A percentile compares a stretch with the other conserved stretches of the same genome.
phyloP scores from a whole-genome alignment of 1,140 invertebrate species.

The Battus philenor region DNA sequence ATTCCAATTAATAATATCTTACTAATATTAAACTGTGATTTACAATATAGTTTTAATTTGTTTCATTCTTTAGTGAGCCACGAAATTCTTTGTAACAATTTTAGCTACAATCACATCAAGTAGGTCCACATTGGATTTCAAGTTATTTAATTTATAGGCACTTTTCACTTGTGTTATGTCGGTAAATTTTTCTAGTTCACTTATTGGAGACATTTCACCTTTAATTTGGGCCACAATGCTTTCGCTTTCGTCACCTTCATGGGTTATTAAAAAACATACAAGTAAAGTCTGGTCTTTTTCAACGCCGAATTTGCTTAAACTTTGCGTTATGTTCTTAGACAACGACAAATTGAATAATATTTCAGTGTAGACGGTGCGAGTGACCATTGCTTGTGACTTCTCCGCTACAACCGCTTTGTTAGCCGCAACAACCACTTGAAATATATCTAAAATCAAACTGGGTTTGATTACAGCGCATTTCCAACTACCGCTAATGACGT shows the following conservation, averaged over 20 bases:
- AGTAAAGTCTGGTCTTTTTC: constrained; percentile 77
- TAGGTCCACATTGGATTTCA: constrained; percentile 68
- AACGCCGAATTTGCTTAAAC: constrained; percentile 80
- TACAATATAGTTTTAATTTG: no score
- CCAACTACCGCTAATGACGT: constrained; percentile 74
- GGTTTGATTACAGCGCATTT: constrained; percentile 80
- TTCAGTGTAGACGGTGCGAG: constrained; percentile 80
- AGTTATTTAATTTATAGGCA: constrained; percentile 76
- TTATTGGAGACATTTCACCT: constrained; percentile 70
- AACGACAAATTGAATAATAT: constrained; percentile 82
- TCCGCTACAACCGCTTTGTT: constrained; percentile 80
- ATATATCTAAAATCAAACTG: constrained; percentile 77
- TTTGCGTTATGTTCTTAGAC: constrained; percentile 82
- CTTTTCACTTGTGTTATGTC: constrained; percentile 73
- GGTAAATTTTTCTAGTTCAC: constrained; percentile 58
- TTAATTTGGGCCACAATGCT: constrained; percentile 65
- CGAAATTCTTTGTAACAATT: constrained; percentile 76
- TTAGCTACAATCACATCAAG: constrained; percentile 78
- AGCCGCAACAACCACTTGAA: constrained; percentile 81
- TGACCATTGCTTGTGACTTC: constrained; percentile 74
- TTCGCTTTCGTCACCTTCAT: constrained; percentile 45
- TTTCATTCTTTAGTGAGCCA: constrained; percentile 45
- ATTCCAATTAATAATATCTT: no score
- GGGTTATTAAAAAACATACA: constrained; percentile 73
- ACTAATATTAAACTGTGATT: no score